Percentiles rank a stretch among this genome's conserved stretches.
Evolutionary conservation across 2,888 invertebrate genomes (phyloP).

Genomic region (Lampropteryx suffumata): DNA sequence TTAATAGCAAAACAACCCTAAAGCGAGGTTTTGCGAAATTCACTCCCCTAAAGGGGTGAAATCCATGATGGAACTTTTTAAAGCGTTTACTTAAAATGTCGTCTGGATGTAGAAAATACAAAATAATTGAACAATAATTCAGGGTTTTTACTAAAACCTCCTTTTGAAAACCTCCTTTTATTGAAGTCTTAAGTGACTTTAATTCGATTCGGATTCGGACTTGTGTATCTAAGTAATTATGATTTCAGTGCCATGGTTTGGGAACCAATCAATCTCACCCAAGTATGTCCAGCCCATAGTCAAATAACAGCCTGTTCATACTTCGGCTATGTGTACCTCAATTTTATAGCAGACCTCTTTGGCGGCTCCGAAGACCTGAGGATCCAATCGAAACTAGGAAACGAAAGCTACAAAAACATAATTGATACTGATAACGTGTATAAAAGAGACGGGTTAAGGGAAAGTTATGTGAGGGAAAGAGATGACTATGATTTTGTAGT

Average conservation of each 20-base stretch:
- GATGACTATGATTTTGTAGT: slow-evolving; percentile 62
- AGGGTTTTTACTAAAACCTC: too few species aligned
- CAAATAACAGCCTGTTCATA: slow-evolving; percentile 50
- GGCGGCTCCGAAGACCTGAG: slow-evolving; percentile 48
- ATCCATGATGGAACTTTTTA: too few species aligned
- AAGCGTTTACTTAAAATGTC: too few species aligned
- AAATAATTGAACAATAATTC: too few species aligned
- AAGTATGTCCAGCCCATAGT: slow-evolving; percentile 43
- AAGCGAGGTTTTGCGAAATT: too few species aligned
- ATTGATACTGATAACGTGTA: background rate
- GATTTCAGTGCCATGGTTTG: slow-evolving; percentile 40
- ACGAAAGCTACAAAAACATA: background rate
- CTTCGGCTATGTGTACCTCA: slow-evolving; percentile 55
- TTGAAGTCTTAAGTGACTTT: too few species aligned
- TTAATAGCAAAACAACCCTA: too few species aligned
- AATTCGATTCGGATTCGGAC: too few species aligned
- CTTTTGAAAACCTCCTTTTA: too few species aligned
- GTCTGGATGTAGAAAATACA: too few species aligned
- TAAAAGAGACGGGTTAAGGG: background rate
- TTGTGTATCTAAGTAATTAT: too few species aligned
- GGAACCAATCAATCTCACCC: slow-evolving; percentile 46
- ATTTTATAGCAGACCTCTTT: slow-evolving; percentile 50
- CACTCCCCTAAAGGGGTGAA: too few species aligned
- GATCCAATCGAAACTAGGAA: slow-evolving; percentile 24
- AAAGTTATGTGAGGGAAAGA: slow-evolving; percentile 10